Evolutionary conservation across 2,888 invertebrate genomes (phyloP).

Genomic region (Myathropa florea): DNA sequence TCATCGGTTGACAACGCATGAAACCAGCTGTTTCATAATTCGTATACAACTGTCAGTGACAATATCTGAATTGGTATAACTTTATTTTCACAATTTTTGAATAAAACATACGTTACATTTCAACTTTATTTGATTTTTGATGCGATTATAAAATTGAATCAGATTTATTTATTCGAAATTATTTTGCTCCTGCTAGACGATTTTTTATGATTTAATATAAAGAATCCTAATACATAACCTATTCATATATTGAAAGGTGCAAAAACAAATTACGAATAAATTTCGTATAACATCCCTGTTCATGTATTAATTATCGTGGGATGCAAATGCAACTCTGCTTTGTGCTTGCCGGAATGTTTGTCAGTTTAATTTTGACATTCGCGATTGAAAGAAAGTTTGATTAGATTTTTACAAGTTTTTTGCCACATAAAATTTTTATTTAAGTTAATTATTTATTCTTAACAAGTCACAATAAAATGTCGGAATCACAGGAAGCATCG

Average conservation of each 20-base stretch:
- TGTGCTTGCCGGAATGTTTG: slow-evolving; percentile 46
- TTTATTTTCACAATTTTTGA: not conserved
- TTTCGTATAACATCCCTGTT: not conserved
- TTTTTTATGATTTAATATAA: too few relatives aligned
- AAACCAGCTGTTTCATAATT: not conserved
- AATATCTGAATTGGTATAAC: not conserved
- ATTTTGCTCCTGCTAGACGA: too few relatives aligned
- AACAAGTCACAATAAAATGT: slow-evolving; percentile 20
- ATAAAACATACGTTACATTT: not conserved
- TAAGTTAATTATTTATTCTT: not conserved
- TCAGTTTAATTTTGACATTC: slow-evolving; percentile 41
- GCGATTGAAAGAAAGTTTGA: slow-evolving; percentile 23
- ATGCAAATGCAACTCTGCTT: slow-evolving; percentile 29
- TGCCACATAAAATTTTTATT: not conserved
- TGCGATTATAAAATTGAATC: too few relatives aligned
- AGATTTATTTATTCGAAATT: too few relatives aligned
- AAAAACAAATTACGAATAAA: too few relatives aligned
- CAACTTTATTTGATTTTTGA: not conserved
- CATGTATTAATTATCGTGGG: not conserved
- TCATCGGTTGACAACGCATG: not conserved
- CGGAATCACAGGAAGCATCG: slow-evolving; percentile 36
- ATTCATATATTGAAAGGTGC: too few relatives aligned
- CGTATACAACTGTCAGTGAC: not conserved
- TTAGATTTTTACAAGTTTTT: slow-evolving; percentile 4
- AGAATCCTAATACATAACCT: too few relatives aligned